Evolutionary conservation across 1,140 invertebrate genomes (phyloP).

Genomic region (Acromyrmex echinatior): DNA sequence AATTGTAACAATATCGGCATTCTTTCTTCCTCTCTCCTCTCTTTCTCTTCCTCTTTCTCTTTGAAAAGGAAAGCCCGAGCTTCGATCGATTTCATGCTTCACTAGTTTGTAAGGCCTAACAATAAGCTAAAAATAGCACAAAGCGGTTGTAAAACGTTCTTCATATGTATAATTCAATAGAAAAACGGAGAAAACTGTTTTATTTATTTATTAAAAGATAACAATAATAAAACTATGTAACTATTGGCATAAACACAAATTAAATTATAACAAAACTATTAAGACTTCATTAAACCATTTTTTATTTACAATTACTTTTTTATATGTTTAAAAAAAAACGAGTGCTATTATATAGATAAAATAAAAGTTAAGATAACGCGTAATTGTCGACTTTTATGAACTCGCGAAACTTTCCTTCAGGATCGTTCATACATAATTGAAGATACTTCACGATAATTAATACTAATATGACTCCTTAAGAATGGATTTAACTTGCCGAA

Average conservation of each 20-base stretch:
- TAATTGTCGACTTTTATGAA: background rate
- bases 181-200: background rate
- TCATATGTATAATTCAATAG: background rate
- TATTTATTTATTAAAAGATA: conserved; percentile 11
- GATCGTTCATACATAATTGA: conserved; percentile 8
- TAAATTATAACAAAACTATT: background rate
- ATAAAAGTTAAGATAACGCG: conserved; percentile 4
- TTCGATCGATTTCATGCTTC: conserved; percentile 44
- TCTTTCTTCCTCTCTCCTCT: background rate
- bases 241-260: background rate
- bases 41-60: background rate
- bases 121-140: conserved; percentile 43
- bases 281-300: background rate
- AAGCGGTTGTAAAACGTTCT: conserved; percentile 13
- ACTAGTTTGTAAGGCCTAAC: conserved; percentile 21
- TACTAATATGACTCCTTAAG: conserved; percentile 2
- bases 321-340: background rate
- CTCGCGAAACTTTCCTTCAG: conserved; percentile 8
- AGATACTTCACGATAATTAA: conserved; percentile 25
- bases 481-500: conserved; percentile 20
- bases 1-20: conserved; percentile 44
- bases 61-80: conserved; percentile 22
- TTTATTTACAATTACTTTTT: background rate
- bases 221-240: background rate
- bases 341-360: background rate